Evolutionary conservation across 37 sponge, comb jelly and placozoan species (phyloP).

Genomic region (Dysidea cf. avara): DNA sequence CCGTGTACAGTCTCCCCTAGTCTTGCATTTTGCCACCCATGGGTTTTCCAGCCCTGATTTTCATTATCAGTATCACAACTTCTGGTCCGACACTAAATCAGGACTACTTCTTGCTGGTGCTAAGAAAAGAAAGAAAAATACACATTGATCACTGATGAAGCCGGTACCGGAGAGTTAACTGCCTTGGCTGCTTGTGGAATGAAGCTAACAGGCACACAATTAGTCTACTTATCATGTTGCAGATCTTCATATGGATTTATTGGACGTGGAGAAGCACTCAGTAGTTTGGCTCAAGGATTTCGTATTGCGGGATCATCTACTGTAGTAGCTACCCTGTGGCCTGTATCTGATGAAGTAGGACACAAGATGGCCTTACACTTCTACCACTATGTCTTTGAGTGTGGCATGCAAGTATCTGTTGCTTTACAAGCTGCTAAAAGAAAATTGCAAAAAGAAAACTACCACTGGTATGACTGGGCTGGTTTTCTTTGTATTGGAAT

Average conservation of each 20-base stretch:
- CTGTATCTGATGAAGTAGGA: slow-evolving; percentile 19
- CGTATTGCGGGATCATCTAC: slow-evolving; percentile 33
- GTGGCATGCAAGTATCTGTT: too few relatives aligned
- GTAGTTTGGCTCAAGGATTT: slow-evolving; percentile 33
- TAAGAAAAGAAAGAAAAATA: slow-evolving; percentile 12
- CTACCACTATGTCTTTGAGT: slow-evolving; percentile 3
- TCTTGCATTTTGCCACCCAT: slow-evolving; percentile 40
- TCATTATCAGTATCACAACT: slow-evolving; percentile 32
- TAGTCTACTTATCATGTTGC: slow-evolving; percentile 42
- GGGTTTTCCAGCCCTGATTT: slow-evolving; percentile 34
- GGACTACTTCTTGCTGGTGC: slow-evolving; percentile 34
- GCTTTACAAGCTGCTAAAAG: too few relatives aligned
- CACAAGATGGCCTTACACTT: slow-evolving; percentile 24
- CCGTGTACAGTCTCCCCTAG: slow-evolving; percentile 5
- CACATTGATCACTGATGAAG: not conserved
- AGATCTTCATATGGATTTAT: slow-evolving; percentile 33
- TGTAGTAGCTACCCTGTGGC: slow-evolving; percentile 40
- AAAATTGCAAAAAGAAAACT: too few relatives aligned
- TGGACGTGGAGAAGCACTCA: slow-evolving; percentile 40
- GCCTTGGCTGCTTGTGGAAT: slow-evolving; percentile 45
- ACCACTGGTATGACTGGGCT: too few relatives aligned
- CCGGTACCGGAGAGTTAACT: slow-evolving; percentile 42
- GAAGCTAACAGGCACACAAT: slow-evolving; percentile 11
- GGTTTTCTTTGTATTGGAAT: too few relatives aligned
- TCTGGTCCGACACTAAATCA: slow-evolving; percentile 42